Conservation (phyloP, 2,797 vertebrate genomes). For the Oreortyx pictus region DNA sequence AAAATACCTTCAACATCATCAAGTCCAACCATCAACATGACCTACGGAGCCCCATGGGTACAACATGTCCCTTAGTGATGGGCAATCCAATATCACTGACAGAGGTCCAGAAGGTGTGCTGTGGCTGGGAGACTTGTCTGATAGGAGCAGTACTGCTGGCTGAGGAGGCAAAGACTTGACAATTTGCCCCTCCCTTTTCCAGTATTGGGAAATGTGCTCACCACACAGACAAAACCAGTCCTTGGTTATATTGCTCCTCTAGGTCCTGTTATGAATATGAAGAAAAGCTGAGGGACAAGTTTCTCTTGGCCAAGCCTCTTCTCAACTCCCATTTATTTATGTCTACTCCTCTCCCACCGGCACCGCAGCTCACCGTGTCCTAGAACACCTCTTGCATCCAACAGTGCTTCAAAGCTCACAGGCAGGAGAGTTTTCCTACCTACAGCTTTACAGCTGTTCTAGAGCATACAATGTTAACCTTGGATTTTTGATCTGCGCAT, state of each 20-base stretch:
- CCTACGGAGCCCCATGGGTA: neutral
- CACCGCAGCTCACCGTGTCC: fast-evolving
- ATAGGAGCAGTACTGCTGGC: neutral
- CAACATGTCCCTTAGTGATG: neutral
- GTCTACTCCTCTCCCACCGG: fast-evolving
- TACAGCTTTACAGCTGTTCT: neutral
- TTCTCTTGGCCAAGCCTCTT: neutral
- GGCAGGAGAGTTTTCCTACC: neutral
- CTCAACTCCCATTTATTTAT: neutral
- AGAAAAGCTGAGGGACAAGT: neutral
- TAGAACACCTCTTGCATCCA: neutral
- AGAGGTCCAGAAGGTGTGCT: fast-evolving
- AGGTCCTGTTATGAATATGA: fast-evolving
- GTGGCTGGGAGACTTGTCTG: neutral
- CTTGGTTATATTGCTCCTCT: neutral
- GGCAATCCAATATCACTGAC: fast-evolving
- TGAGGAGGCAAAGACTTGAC: fast-evolving
- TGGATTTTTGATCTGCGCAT: neutral
- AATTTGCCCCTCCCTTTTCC: neutral
- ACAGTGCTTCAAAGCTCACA: neutral
- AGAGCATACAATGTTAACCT: neutral
- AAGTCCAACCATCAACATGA: neutral
- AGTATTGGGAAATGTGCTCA: neutral
- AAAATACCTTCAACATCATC: neutral
- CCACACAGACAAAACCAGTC: neutral